Percentiles rank a stretch among this genome's conserved stretches.
Conservation (phyloP, 2,888 invertebrate genomes). For the Synanthedon andrenaeformis region DNA sequence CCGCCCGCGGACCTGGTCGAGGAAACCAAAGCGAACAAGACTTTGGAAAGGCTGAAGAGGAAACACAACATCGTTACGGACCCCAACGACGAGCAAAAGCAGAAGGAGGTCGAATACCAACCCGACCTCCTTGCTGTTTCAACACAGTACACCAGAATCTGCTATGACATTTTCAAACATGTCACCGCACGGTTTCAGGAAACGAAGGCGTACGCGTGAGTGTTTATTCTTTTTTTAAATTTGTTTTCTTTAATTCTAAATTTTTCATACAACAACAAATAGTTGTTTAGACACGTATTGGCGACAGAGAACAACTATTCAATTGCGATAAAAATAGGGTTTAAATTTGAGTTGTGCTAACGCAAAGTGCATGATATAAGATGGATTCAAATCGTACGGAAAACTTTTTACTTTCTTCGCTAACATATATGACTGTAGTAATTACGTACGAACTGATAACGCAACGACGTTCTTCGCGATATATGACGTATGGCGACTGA, state of each 20-base stretch:
- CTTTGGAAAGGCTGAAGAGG: conserved; percentile 49
- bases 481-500: too few species aligned
- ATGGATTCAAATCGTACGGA: neutral
- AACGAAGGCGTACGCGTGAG: conserved; percentile 65
- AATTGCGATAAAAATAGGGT: neutral
- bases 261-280: neutral
- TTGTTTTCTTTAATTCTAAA: neutral
- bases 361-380: neutral
- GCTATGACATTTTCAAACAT: conserved; percentile 45
- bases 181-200: conserved; percentile 42
- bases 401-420: neutral
- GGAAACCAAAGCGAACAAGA: conserved; percentile 18
- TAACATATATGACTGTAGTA: neutral
- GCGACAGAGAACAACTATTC: neutral
- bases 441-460: too few species aligned
- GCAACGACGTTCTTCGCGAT: too few species aligned
- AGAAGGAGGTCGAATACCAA: conserved; percentile 51
- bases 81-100: conserved; percentile 36
- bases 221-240: conserved; percentile 10
- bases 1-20: conserved; percentile 20
- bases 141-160: conserved; percentile 53
- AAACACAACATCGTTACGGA: conserved; percentile 57
- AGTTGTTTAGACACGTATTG: neutral
- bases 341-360: neutral
- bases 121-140: conserved; percentile 61